Conservation (phyloP, 2,797 vertebrate genomes). For the Chelon auratus region DNA sequence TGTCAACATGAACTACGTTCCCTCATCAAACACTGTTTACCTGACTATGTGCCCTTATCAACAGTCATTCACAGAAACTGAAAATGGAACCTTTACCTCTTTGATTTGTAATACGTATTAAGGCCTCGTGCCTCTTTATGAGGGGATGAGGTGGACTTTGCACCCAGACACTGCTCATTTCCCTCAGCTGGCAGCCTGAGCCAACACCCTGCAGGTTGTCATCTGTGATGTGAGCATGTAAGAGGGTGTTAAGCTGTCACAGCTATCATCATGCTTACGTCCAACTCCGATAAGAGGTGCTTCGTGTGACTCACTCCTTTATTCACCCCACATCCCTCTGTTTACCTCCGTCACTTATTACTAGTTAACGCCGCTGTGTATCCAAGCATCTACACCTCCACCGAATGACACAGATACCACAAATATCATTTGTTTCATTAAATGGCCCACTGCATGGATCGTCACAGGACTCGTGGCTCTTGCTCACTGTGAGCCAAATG, state of each 20-base stretch:
- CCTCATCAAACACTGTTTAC: neutral
- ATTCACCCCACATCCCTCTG: constrained; percentile 50
- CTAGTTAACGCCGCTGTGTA: constrained; percentile 22
- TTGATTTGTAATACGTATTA: neutral
- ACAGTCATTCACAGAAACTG: neutral
- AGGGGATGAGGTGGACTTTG: constrained; percentile 53
- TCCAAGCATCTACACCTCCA: constrained; percentile 44
- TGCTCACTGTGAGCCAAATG: constrained; percentile 2
- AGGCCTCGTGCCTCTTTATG: neutral
- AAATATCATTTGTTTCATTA: constrained; percentile 12
- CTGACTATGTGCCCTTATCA: neutral
- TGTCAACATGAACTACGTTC: neutral
- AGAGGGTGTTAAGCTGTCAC: constrained; percentile 47
- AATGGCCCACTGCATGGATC: neutral
- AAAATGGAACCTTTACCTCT: constrained; percentile 16
- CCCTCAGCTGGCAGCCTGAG: constrained; percentile 46
- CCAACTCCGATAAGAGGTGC: constrained; percentile 68
- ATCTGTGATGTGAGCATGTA: constrained; percentile 44
- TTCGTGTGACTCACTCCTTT: constrained; percentile 72
- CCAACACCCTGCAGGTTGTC: constrained; percentile 43
- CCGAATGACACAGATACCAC: constrained; percentile 35
- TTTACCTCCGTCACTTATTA: constrained; percentile 63
- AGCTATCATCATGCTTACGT: constrained; percentile 60
- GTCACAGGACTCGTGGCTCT: neutral
- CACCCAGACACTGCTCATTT: constrained; percentile 27